Evolutionary conservation across 2,797 vertebrate species (phyloP), one percentile per base, ranked within the genome.

Genomic region (Enteromius thamalakanensis): DNA sequence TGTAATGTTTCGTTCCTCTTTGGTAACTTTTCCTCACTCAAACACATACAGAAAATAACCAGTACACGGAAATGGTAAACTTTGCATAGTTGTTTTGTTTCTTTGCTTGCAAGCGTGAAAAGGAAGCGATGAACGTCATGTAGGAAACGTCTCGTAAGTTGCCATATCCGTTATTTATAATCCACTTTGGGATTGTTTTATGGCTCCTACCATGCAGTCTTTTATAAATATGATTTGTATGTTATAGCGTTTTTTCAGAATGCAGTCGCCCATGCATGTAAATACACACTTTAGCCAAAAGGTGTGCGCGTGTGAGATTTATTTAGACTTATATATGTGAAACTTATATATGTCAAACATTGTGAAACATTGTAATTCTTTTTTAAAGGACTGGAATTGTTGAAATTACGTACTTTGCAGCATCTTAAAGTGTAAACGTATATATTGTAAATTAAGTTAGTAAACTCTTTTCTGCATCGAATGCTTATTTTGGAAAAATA

Each of bases 61-160:
- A 47, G 1, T 10, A 29, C 7, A 47, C 19, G 26, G 7, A 68
- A 69, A 68, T 40, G 2, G 6, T n/a, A 15, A 74, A 85, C 67
- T 55, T 23, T 49, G 55, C 64, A 68, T 53, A n/a, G 8, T 37
- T 11, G 26, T 79, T 62, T 84, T 74, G 69, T 65, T 11, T 37
- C 34, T 84, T 85, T 45, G 12, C 40, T 47, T 71, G 81, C 51
- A 69, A 42, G 60, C 64, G 21, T 68, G 58, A 64, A 76, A 71
- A 42, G 55, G 10, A 64, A 60, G 79, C 82, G 58, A 37, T 45
- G 77, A 81, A 10, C 19, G 69, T 83, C 45, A 67, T 32, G 60
- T 55, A 45, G 60, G 53, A 45, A 82, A 76, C 23, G 62, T 76
- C 12, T 68, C 23, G 0, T n/a, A 17, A 34, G 76, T 78, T 78